Conservation (phyloP, 1,140 invertebrate genomes). For the Drosophila cardini region DNA sequence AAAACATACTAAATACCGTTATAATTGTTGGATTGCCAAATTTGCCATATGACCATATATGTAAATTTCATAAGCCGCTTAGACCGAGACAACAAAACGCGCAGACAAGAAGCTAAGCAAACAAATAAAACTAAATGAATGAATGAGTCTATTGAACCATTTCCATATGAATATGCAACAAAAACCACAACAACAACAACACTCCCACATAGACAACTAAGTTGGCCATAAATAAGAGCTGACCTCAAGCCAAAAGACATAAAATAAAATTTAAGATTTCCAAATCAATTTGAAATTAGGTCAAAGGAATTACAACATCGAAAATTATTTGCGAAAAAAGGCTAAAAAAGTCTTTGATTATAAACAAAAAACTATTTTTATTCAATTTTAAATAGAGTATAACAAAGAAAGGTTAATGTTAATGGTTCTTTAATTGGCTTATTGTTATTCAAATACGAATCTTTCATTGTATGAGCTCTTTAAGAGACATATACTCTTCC, state of each 20-base stretch:
- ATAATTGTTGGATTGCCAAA: conserved; percentile 61
- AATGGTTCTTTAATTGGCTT: neutral
- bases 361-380: neutral
- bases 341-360: neutral
- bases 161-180: conserved; percentile 37
- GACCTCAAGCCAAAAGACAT: conserved; percentile 27
- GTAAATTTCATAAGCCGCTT: conserved; percentile 65
- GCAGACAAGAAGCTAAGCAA: conserved; percentile 54
- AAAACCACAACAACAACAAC: conserved; percentile 27
- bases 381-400: neutral
- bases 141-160: conserved; percentile 55
- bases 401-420: neutral
- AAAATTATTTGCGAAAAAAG: conserved; percentile 24
- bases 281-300: conserved; percentile 62
- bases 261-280: conserved; percentile 52
- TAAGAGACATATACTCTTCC: neutral
- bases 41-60: conserved; percentile 60
- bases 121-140: conserved; percentile 47
- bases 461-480: too few species aligned
- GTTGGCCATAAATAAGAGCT: conserved; percentile 59
- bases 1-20: conserved; percentile 48
- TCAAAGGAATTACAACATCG: conserved; percentile 68
- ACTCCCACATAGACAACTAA: conserved; percentile 50
- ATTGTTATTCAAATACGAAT: neutral
- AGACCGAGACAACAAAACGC: conserved; percentile 25